A percentile compares a stretch with the other conserved stretches of the same genome.
Conservation (phyloP, 92 coral and sea anemone species). For the Palythoa caribaeorum region DNA sequence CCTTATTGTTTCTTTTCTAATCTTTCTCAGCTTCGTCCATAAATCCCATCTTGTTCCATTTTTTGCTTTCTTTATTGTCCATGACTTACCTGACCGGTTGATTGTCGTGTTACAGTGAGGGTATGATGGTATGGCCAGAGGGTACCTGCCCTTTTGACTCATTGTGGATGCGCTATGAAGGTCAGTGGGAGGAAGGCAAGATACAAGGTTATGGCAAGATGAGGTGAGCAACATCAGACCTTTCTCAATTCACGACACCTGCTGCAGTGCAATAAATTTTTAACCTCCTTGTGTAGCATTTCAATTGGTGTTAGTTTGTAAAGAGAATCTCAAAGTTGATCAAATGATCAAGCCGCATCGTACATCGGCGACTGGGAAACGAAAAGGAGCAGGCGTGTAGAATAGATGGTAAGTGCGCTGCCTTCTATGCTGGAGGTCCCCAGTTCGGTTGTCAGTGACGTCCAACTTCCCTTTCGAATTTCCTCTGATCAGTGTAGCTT, state of each 20-base stretch:
- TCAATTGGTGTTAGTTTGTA: too few species aligned
- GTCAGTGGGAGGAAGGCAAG: slow-evolving; percentile 92
- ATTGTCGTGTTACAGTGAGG: slow-evolving; percentile 69
- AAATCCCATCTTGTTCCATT: background rate
- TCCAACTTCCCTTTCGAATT: too few species aligned
- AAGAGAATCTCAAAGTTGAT: too few species aligned
- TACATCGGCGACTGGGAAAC: too few species aligned
- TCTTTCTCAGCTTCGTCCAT: background rate
- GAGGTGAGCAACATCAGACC: slow-evolving; percentile 63
- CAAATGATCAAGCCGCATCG: too few species aligned
- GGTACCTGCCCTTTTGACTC: slow-evolving; percentile 52
- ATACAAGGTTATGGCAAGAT: slow-evolving; percentile 92
- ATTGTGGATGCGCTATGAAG: slow-evolving; percentile 85
- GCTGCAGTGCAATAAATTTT: too few species aligned
- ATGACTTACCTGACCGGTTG: background rate
- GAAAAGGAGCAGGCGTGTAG: too few species aligned
- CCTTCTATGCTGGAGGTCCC: too few species aligned
- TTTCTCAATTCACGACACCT: background rate
- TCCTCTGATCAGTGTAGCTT: too few species aligned
- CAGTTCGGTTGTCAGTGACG: too few species aligned
- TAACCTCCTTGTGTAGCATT: too few species aligned
- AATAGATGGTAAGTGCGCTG: too few species aligned
- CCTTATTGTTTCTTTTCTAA: background rate
- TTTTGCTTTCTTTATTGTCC: background rate
- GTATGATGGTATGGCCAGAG: slow-evolving; percentile 84